Conservation (phyloP, 2,797 vertebrate species). For the Sebastes itinus region DNA sequence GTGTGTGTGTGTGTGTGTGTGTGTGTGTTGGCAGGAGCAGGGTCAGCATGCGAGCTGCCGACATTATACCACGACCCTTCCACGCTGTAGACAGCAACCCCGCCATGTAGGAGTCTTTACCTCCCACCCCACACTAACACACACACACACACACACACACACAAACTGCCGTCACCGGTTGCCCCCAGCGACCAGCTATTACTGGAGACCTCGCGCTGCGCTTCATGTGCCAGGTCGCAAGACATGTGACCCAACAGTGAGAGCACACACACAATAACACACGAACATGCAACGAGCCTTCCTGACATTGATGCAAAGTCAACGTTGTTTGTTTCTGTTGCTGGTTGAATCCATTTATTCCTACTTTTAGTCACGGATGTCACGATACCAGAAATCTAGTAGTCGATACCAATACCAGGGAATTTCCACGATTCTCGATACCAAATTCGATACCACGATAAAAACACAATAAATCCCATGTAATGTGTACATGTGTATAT, state of each 20-base stretch:
- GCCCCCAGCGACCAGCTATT: slow-evolving; percentile 68
- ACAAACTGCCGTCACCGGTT: slow-evolving; percentile 39
- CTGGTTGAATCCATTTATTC: not conserved
- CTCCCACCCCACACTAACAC: slow-evolving; percentile 33
- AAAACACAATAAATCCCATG: too few relatives aligned
- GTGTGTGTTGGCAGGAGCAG: slow-evolving; percentile 26
- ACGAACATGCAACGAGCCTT: not conserved
- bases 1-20: slow-evolving; percentile 21
- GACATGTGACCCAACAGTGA: slow-evolving; percentile 55
- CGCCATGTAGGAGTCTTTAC: slow-evolving; percentile 45
- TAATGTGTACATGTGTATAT: too few relatives aligned
- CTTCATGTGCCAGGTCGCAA: slow-evolving; percentile 53
- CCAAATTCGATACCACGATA: too few relatives aligned
- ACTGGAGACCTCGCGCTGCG: slow-evolving; percentile 43
- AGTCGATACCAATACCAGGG: too few relatives aligned
- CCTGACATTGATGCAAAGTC: slow-evolving; percentile 68
- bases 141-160: slow-evolving; percentile 39
- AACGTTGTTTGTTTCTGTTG: not conserved
- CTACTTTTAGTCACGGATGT: not conserved
- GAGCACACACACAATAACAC: not conserved
- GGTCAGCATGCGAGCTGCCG: slow-evolving; percentile 60
- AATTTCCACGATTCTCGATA: too few relatives aligned
- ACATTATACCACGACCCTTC: slow-evolving; percentile 51
- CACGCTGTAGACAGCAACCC: slow-evolving; percentile 55
- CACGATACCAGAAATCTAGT: too few relatives aligned